phyloP scores from a whole-genome alignment of 2,888 invertebrate genomes.

The Xestobium rufovillosum region DNA sequence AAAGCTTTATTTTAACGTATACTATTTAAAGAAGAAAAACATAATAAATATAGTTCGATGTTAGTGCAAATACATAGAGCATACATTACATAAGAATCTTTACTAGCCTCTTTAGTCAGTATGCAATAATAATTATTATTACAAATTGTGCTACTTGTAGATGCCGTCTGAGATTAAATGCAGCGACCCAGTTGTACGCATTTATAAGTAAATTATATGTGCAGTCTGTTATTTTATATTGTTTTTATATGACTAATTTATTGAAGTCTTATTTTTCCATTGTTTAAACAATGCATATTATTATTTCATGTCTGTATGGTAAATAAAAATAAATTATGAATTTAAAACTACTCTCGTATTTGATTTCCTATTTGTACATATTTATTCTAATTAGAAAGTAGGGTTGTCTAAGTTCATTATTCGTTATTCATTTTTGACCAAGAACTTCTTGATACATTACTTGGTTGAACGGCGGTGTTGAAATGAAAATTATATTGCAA shows the following conservation, averaged over 20 bases:
- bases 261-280: conserved; percentile 30
- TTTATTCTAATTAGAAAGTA: no score
- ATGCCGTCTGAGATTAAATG: conserved; percentile 37
- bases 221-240: conserved; percentile 32
- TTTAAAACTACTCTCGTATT: not conserved
- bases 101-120: conserved; percentile 42
- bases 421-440: no score
- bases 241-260: conserved; percentile 32
- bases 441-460: no score
- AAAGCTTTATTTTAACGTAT: conserved; percentile 44
- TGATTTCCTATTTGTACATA: no score
- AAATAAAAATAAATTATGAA: conserved; percentile 43
- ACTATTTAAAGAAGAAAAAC: conserved; percentile 32
- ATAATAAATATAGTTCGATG: conserved; percentile 43
- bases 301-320: conserved; percentile 46
- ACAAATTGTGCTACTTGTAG: conserved; percentile 43
- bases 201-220: conserved; percentile 34
- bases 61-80: conserved; percentile 44
- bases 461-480: no score
- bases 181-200: conserved; percentile 38
- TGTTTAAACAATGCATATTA: conserved; percentile 40
- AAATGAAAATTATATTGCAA: no score
- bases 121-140: conserved; percentile 41
- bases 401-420: no score
- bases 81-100: no score